Evolutionary conservation across 2,113 vertebrate genomes (phyloP).

Genomic region (Oreocharis arfaki): DNA sequence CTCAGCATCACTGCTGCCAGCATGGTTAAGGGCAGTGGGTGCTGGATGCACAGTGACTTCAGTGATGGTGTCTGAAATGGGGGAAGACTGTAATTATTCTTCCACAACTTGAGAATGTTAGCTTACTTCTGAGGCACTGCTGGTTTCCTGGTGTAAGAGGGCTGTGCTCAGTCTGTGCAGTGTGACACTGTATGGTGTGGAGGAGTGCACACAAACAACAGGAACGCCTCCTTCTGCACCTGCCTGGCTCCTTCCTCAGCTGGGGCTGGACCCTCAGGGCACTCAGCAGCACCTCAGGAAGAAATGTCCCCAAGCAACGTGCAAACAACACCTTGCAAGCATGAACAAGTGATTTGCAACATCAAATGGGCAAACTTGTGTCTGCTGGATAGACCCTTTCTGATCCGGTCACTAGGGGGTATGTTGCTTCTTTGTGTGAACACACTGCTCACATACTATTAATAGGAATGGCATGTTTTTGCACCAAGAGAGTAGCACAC

Average conservation of each 20-base stretch:
- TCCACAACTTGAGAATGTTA: neutral
- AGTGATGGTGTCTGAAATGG: neutral
- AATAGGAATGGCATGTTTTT: neutral
- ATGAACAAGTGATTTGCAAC: constrained; percentile 22
- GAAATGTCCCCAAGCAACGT: neutral
- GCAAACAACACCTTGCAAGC: neutral
- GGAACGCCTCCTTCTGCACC: neutral
- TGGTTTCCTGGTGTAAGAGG: neutral
- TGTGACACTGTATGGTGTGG: neutral
- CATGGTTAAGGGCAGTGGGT: neutral
- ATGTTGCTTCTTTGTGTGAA: neutral
- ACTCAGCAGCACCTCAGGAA: constrained; percentile 15
- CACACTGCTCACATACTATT: neutral
- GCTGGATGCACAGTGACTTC: neutral
- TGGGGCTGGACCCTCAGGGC: neutral
- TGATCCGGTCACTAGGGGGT: neutral
- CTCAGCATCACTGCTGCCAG: neutral
- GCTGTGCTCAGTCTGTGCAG: neutral
- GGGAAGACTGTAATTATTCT: neutral
- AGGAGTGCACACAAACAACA: neutral
- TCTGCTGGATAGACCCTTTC: neutral
- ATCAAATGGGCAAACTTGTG: neutral
- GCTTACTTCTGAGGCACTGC: neutral
- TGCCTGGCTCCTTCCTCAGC: neutral
- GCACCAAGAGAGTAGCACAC: neutral